Percentiles rank a stretch among this genome's conserved stretches.
Conservation (phyloP, 2,797 vertebrate species). For the Protonibea diacanthus region DNA sequence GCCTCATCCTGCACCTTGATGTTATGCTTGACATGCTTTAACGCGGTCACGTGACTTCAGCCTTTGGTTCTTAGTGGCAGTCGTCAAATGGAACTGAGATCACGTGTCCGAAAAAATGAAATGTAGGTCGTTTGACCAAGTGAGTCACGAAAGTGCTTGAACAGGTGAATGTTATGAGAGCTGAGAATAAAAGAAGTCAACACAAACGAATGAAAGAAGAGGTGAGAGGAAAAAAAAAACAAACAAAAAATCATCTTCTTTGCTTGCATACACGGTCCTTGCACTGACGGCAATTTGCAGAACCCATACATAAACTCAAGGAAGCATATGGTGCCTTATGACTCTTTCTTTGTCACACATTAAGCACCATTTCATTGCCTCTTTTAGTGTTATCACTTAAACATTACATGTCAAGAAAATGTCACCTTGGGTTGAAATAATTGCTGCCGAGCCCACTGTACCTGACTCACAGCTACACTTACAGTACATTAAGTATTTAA, state of each 20-base stretch:
- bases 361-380: not conserved
- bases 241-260: not conserved
- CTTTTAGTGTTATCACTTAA: slow-evolving; percentile 2
- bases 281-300: not conserved
- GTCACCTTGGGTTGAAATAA: not conserved
- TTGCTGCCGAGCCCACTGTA: not conserved
- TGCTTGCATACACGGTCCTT: not conserved
- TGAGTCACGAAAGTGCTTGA: not conserved
- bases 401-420: slow-evolving; percentile 16
- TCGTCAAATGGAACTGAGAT: not conserved
- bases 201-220: not conserved
- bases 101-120: not conserved
- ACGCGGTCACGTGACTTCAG: not conserved
- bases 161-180: not conserved
- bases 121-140: not conserved
- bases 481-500: slow-evolving; percentile 27
- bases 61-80: not conserved
- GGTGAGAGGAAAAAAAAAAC: not conserved
- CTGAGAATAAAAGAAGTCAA: not conserved
- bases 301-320: not conserved
- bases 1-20: not conserved
- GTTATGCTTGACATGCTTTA: not conserved
- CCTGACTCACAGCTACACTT: not conserved
- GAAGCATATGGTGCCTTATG: not conserved
- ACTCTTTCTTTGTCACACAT: not conserved